Evolutionary conservation across 2,888 invertebrate species (phyloP), one percentile per base, ranked within the genome.

Genomic region (Drosophila mayaguana): DNA sequence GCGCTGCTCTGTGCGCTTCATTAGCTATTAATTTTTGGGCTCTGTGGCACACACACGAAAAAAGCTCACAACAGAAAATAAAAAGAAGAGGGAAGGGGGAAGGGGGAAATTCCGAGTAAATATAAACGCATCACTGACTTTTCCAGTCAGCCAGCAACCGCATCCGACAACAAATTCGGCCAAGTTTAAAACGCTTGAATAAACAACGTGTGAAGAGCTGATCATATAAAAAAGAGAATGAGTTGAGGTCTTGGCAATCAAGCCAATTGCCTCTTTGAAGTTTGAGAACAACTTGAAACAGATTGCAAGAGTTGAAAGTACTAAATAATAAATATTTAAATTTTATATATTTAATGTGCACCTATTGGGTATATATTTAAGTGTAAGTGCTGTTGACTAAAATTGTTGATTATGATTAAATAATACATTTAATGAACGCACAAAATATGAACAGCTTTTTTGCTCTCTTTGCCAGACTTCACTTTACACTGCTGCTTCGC

Each of bases 21-120:
- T 84, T 84, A 84, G 89, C 76, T 70, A 72, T 88, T 76, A 83
- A 76, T 86, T 83, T 69, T 56, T 53, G 53, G 46, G 57, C 28
- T 25, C 28, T 25, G 38, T 22, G 65, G 55, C 67, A 56, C 38
- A 56, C 38, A 50, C 55, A 69, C 66, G 61, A 56, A 70, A 22
- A 54, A 50, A 16, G 22, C 20, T 8, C 11, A 18, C 8, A 34
- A 5, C 46, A 18, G 36, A 32, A n/a, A 20, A 14, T 16, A 42
- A 34, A 18, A 16, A 2, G 16, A 16, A 9, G 53, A 18, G 46
- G 54, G 6, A 18, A 50, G 54, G 6, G 20, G n/a, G 18, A 20
- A 18, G 28, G 28, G 28, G 28, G 28, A 28, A 8, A 38, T 18
- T 14, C 6, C 16, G 22, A 45, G 34, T 22, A 56, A 45, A 62